Conservation (phyloP, 2,113 vertebrate genomes). For the Falcunculus frontatus region DNA sequence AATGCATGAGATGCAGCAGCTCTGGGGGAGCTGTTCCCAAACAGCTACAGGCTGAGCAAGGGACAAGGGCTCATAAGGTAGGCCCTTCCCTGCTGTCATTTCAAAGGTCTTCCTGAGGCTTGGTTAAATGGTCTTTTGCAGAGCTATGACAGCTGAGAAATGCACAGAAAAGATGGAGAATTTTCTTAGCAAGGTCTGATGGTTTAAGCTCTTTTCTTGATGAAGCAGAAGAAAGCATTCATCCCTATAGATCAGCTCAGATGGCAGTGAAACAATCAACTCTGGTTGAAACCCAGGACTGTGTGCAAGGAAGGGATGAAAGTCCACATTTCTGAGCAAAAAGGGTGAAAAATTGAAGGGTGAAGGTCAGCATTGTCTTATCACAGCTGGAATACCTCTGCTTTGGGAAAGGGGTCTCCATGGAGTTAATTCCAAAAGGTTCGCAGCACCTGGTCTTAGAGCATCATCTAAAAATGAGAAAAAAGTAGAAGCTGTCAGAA, state of each 20-base stretch:
- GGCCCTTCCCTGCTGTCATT: not conserved
- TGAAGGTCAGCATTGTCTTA: not conserved
- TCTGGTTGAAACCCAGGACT: not conserved
- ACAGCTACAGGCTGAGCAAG: not conserved
- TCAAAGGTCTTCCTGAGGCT: not conserved
- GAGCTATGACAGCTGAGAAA: not conserved
- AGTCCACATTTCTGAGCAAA: not conserved
- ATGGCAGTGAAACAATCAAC: not conserved
- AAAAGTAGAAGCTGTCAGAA: not conserved
- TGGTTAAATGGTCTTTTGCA: not conserved
- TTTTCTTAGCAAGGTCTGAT: not conserved
- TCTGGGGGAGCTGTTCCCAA: not conserved
- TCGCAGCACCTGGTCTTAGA: not conserved
- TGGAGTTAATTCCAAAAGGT: not conserved
- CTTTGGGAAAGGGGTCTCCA: not conserved
- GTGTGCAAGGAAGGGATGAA: not conserved
- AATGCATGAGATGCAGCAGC: not conserved
- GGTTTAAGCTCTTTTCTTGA: not conserved
- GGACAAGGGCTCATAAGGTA: not conserved
- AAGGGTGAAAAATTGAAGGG: not conserved
- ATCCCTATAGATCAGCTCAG: not conserved
- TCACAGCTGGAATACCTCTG: not conserved
- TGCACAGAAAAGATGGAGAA: not conserved
- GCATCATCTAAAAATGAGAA: not conserved
- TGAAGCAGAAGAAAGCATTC: not conserved